A percentile compares a stretch with the other conserved stretches of the same genome.
phyloP scores from a whole-genome alignment of 2,888 invertebrate genomes.

The Sarcophaga caerulescens region DNA sequence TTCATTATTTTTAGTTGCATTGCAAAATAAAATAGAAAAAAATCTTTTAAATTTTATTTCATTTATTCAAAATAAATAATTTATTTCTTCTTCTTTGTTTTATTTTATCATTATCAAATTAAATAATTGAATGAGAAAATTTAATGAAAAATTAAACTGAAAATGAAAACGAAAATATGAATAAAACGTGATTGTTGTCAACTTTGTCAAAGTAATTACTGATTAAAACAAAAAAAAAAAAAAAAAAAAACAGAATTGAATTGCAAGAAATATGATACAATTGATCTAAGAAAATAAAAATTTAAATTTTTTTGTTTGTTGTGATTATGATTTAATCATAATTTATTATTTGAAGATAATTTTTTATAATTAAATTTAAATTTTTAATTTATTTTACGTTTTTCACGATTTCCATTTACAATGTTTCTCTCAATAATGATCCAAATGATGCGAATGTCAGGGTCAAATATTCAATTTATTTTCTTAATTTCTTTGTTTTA shows the following conservation, averaged over 20 bases:
- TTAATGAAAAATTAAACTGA: not conserved
- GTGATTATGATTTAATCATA: constrained; percentile 1
- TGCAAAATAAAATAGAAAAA: constrained; percentile 1
- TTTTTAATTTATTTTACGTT: not conserved
- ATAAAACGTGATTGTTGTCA: constrained; percentile 58
- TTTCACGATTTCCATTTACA: not conserved
- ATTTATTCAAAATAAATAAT: constrained; percentile 15
- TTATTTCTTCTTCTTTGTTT: constrained; percentile 1
- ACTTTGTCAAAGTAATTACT: constrained; percentile 42
- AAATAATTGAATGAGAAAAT: not conserved
- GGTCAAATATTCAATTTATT: not conserved
- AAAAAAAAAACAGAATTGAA: too few species aligned
- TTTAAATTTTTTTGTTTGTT: not conserved
- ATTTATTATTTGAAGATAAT: constrained; percentile 31
- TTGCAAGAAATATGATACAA: not conserved
- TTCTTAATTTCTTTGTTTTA: too few species aligned
- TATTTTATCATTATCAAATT: constrained; percentile 9
- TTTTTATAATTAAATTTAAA: constrained; percentile 19
- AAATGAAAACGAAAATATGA: too few species aligned
- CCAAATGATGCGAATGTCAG: constrained; percentile 30
- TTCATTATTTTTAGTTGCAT: not conserved
- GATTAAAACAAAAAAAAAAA: not conserved
- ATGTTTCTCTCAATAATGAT: not conserved
- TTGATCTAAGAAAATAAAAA: constrained; percentile 10
- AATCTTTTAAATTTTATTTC: not conserved